Evolutionary conservation across 2,797 vertebrate genomes (phyloP).

Genomic region (Varecia variegata): DNA sequence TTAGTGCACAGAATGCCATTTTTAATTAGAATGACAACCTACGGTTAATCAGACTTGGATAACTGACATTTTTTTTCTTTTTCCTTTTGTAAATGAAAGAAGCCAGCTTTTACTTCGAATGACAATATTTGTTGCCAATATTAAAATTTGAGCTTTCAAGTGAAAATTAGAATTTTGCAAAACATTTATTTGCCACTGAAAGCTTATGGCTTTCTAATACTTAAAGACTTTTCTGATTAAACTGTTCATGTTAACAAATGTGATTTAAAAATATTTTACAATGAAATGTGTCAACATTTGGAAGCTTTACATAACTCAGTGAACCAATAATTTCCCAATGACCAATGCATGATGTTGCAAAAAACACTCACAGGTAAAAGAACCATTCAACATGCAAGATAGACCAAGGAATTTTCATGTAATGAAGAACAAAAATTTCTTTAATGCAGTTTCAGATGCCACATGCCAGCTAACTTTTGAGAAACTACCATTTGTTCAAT

Average conservation of each 20-base stretch:
- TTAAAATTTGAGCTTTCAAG: conserved; percentile 16
- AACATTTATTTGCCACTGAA: conserved; percentile 1
- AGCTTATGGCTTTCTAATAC: background rate
- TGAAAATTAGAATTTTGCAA: conserved; percentile 32
- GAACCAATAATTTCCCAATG: background rate
- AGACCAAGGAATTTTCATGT: background rate
- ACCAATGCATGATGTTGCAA: background rate
- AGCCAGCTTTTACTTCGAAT: background rate
- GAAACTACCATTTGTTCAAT: background rate
- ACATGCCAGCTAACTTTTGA: background rate
- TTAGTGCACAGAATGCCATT: background rate
- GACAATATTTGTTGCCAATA: background rate
- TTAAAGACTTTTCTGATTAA: conserved; percentile 22
- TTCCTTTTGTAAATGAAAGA: background rate
- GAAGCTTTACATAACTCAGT: background rate
- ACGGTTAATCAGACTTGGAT: background rate
- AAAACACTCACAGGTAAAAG: background rate
- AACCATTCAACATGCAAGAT: background rate
- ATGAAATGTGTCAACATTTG: background rate
- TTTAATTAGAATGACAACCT: background rate
- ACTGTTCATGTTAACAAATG: background rate
- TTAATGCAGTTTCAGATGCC: background rate
- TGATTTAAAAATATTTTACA: conserved; percentile 15
- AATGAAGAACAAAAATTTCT: background rate
- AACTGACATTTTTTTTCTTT: conserved; percentile 25